Percentiles rank a stretch among this genome's conserved stretches.
Evolutionary conservation across 2,888 invertebrate genomes (phyloP).

Genomic region (Amblyteles armatorius): DNA sequence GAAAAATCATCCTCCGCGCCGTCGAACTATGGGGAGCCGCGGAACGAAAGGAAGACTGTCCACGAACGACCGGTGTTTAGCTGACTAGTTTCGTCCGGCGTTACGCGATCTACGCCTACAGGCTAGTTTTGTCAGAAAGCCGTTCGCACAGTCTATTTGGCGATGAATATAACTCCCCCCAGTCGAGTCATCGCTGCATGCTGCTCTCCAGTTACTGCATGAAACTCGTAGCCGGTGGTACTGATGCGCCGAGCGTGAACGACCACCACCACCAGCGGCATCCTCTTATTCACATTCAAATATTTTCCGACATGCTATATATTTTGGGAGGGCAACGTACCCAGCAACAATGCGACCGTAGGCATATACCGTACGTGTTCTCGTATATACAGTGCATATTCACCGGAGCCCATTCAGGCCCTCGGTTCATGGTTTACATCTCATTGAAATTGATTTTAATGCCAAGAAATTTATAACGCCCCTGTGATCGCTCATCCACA

Average conservation of each 20-base stretch:
- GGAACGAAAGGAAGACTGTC: conserved; percentile 17
- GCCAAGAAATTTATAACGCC: conserved; percentile 54
- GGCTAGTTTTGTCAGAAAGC: conserved; percentile 34
- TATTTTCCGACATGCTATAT: conserved; percentile 76
- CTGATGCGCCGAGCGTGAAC: conserved; percentile 38
- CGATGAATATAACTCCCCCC: conserved; percentile 8
- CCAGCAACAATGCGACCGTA: conserved; percentile 72
- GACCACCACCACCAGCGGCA: conserved; percentile 33
- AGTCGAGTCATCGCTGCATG: neutral
- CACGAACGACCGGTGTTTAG: neutral
- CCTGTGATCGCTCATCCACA: conserved; percentile 18
- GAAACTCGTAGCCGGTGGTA: conserved; percentile 23
- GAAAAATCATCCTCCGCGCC: neutral
- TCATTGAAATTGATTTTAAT: conserved; percentile 71
- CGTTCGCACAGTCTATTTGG: conserved; percentile 45
- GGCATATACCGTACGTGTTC: conserved; percentile 23
- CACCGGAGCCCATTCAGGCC: conserved; percentile 7
- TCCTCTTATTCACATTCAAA: conserved; percentile 81
- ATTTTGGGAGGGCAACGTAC: conserved; percentile 74
- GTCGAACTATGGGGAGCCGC: conserved; percentile 18
- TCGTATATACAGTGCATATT: conserved; percentile 24
- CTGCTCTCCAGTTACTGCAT: conserved; percentile 1
- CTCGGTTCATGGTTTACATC: conserved; percentile 38
- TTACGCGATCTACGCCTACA: neutral
- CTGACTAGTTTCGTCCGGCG: conserved; percentile 11